Evolutionary conservation across 2,888 invertebrate genomes (phyloP).

Genomic region (Hybos culiciformis): DNA sequence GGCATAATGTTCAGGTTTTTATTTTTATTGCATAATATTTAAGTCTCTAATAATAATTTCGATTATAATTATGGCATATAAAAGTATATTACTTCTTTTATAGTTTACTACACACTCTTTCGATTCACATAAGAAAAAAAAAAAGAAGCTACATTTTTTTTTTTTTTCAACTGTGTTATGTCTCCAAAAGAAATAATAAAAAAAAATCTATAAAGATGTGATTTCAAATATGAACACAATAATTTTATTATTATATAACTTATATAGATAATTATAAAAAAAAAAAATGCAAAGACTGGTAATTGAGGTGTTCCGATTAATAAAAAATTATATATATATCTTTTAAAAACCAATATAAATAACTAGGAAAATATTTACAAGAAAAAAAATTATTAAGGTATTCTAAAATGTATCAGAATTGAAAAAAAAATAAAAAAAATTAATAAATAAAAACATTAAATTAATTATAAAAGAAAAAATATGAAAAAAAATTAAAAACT

Average conservation of each 20-base stretch:
- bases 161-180: too few relatives aligned
- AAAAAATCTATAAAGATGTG: background rate
- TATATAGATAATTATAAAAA: background rate
- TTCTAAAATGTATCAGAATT: background rate
- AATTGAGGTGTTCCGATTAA: background rate
- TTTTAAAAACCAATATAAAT: background rate
- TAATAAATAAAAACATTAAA: background rate
- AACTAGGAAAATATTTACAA: background rate
- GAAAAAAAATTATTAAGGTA: background rate
- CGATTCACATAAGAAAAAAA: background rate
- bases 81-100: too few relatives aligned
- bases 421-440: background rate
- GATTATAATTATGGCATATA: too few relatives aligned
- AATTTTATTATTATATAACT: background rate
- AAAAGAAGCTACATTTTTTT: too few relatives aligned
- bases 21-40: too few relatives aligned
- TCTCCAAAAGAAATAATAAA: background rate
- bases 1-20: too few relatives aligned
- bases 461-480: background rate
- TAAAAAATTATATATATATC: too few relatives aligned
- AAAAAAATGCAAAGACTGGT: background rate
- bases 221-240: background rate
- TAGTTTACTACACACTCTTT: too few relatives aligned
- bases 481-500: background rate
- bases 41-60: too few relatives aligned